phyloP scores from a whole-genome alignment of 2,888 invertebrate species.

The Eurytoma adleriae region DNA sequence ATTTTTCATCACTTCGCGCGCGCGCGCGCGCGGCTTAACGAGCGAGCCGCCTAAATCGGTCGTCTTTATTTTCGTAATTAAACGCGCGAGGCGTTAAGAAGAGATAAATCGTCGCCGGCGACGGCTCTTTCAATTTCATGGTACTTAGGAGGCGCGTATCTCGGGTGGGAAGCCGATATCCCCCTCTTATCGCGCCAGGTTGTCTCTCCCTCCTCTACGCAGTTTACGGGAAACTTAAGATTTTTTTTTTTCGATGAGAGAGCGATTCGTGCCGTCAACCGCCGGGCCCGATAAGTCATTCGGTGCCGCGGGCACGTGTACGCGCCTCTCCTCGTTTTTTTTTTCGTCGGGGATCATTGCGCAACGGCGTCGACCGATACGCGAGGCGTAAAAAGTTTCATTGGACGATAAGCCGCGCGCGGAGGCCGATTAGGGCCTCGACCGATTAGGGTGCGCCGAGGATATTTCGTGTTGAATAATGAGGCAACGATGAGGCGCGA shows the following conservation, averaged over 20 bases:
- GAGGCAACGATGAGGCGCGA: conserved; percentile 23
- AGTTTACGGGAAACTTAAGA: conserved; percentile 45
- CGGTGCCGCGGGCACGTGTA: background rate
- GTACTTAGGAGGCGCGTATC: background rate
- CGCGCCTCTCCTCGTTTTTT: background rate
- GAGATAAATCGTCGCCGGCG: background rate
- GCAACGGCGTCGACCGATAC: conserved; percentile 15
- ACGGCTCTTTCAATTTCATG: conserved; percentile 3
- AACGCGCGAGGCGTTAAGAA: background rate
- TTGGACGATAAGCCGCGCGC: conserved; percentile 29
- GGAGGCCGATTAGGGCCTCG: conserved; percentile 13
- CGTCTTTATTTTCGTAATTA: background rate
- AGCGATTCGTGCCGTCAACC: conserved; percentile 12
- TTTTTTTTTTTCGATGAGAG: conserved; percentile 16
- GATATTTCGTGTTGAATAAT: conserved; percentile 21
- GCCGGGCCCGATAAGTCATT: conserved; percentile 9
- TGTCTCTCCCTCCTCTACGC: conserved; percentile 3
- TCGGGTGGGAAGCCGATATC: too few relatives aligned
- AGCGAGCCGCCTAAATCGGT: too few relatives aligned
- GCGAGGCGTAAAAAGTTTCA: conserved; percentile 25
- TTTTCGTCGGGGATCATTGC: conserved; percentile 13
- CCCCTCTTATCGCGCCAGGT: background rate
- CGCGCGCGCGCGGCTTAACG: too few relatives aligned
- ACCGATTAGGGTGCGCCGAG: conserved; percentile 19
- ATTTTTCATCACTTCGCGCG: too few relatives aligned